Base-by-base conservation (phyloP, 2,888 invertebrate genomes). In the Pinctada fucata region DNA sequence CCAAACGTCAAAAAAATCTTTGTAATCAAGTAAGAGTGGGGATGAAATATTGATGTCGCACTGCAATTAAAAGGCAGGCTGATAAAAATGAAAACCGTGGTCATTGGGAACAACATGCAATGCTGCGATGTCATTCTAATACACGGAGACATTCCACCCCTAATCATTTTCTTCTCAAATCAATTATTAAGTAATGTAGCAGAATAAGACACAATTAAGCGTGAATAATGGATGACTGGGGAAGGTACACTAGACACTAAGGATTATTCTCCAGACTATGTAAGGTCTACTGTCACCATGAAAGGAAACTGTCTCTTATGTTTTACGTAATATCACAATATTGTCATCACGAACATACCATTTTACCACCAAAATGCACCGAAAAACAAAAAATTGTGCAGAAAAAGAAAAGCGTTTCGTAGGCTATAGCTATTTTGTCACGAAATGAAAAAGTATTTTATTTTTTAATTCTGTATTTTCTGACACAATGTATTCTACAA, bases 121-220 rank as follows among this genome's bases (percentile, higher is more conserved):
- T 6, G 58, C 13, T 10, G 13, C 58, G 13, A 58, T 58, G 58
- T 58, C 58, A 58, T 58, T 58, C 58, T 13, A 13, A 58, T 31
- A 13, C 50, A 66, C 58, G 72, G 74, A 74, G 74, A 74, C 74
- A 66, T 74, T 66, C 66, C 74, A 65, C 65, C 50, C 48, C 49
- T 66, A 49, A 74, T 49, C 64, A 74, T 66, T 74, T 74, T 74
- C 66, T 66, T 51, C 51, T 66, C 66, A 51, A 63, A 74, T 74
- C 66, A 74, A 74, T 74, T 74, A 74, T 74, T 74, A 66, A 74
- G 65, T 65, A 65, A 65, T 74, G 49, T 48, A 49, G 65, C 66
- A 16, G 74, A 74, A 64, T 65, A 63, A 63, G 63, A 74, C 65
- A 58, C 63, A 74, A 74, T 74, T 74, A 74, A 74, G 66, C 49